phyloP scores from a whole-genome alignment of 2,113 vertebrate species.

The Microtus ochrogaster region DNA sequence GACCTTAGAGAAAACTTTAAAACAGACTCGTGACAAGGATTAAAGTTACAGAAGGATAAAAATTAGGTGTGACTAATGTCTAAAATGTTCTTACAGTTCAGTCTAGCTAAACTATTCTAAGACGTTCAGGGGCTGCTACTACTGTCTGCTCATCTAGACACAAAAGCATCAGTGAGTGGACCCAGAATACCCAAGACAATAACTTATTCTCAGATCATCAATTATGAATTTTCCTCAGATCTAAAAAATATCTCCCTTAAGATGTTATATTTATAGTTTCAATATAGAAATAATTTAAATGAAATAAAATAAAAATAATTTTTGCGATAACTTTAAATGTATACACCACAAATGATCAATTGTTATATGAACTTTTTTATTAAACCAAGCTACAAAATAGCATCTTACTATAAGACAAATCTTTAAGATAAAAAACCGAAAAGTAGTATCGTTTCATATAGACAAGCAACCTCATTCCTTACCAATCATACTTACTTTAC shows the following conservation, averaged over 20 bases:
- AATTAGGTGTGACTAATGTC: background rate
- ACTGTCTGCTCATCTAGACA: constrained; percentile 61
- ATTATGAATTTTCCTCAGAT: constrained; percentile 60
- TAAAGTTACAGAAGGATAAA: constrained; percentile 37
- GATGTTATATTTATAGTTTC: constrained; percentile 61
- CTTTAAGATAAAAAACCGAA: constrained; percentile 28
- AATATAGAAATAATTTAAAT: constrained; percentile 42
- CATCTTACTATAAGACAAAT: constrained; percentile 38
- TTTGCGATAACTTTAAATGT: constrained; percentile 25
- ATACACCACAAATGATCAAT: background rate
- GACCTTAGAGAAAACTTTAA: background rate
- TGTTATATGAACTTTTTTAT: background rate
- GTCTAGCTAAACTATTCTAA: constrained; percentile 53
- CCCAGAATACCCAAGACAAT: constrained; percentile 56
- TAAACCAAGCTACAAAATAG: constrained; percentile 25
- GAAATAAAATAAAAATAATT: constrained; percentile 21
- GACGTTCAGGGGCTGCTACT: constrained; percentile 25
- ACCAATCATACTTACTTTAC: constrained; percentile 38
- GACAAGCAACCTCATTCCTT: constrained; percentile 11
- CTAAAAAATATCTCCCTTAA: constrained; percentile 69
- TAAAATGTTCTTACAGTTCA: constrained; percentile 8
- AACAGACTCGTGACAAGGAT: background rate
- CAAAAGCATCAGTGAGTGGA: constrained; percentile 68
- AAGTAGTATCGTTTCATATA: constrained; percentile 1
- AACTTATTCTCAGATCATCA: too few species aligned